Conservation (phyloP, 1,140 invertebrate species). For the Zaprionus davidi region DNA sequence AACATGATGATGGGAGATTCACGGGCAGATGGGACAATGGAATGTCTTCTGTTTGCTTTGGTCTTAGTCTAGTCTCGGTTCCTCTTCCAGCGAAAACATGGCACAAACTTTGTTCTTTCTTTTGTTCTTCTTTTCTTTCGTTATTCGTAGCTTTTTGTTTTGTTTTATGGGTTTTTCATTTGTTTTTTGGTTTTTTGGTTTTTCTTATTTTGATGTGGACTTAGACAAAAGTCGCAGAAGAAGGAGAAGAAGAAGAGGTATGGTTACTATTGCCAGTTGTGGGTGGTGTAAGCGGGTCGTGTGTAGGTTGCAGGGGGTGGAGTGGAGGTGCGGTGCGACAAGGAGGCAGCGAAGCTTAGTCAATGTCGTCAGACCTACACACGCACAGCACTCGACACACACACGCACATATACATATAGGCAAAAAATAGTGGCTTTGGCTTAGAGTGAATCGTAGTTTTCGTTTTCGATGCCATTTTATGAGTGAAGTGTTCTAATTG, state of each 20-base stretch:
- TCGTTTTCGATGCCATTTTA: constrained; percentile 42
- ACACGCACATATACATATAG: constrained; percentile 30
- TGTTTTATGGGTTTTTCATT: constrained; percentile 15
- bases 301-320: neutral
- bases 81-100: constrained; percentile 26
- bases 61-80: constrained; percentile 1
- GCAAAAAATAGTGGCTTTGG: constrained; percentile 50
- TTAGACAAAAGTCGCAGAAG: neutral
- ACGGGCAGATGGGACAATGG: neutral
- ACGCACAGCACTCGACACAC: constrained; percentile 22
- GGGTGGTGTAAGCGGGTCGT: constrained; percentile 5
- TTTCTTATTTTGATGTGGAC: constrained; percentile 30
- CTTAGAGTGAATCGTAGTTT: constrained; percentile 62
- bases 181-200: neutral
- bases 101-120: constrained; percentile 26
- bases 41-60: constrained; percentile 19
- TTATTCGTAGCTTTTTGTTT: constrained; percentile 6
- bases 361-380: constrained; percentile 71
- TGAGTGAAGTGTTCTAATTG: constrained; percentile 1
- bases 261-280: constrained; percentile 31
- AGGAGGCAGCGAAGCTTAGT: constrained; percentile 39
- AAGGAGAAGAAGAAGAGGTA: constrained; percentile 22
- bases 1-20: constrained; percentile 41
- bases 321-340: constrained; percentile 6
- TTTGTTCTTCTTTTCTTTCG: constrained; percentile 16